Percentiles rank a stretch among this genome's conserved stretches.
Conservation (phyloP, 2,888 invertebrate genomes). For the Apomyelois bistriatella region DNA sequence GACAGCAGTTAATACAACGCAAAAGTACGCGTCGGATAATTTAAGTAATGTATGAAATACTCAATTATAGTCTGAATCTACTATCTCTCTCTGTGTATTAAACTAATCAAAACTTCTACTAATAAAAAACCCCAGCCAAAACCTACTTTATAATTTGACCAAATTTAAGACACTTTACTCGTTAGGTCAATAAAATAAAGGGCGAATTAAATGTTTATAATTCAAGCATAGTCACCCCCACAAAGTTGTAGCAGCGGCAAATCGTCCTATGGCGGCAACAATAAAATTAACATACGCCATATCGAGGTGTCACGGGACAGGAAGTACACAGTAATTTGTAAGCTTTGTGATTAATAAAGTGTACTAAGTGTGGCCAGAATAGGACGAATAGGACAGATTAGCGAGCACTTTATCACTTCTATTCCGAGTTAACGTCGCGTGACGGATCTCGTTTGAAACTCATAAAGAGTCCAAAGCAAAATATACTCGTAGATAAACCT, state of each 20-base stretch:
- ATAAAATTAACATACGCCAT: conserved; percentile 76
- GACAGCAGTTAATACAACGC: no score
- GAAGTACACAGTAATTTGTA: conserved; percentile 78
- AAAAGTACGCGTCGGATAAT: no score
- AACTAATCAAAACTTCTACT: no score
- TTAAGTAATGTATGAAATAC: no score
- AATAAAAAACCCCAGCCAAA: no score
- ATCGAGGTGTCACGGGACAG: conserved; percentile 72
- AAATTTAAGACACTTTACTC: no score
- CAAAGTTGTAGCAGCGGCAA: conserved; percentile 62
- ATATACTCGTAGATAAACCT: conserved; percentile 76
- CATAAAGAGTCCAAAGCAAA: conserved; percentile 80
- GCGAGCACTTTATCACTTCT: conserved; percentile 79
- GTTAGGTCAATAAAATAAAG: conserved; percentile 24
- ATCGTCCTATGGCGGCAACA: conserved; percentile 66
- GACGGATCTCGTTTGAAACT: conserved; percentile 79
- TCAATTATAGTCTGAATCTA: no score
- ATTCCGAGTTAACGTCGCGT: conserved; percentile 78
- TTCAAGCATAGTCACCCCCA: conserved; percentile 52
- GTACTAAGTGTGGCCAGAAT: conserved; percentile 79
- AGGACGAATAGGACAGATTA: conserved; percentile 79
- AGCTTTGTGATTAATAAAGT: conserved; percentile 80
- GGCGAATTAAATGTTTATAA: conserved; percentile 43
- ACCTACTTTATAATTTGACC: background rate
- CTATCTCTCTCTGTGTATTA: no score